Evolutionary conservation across 2,888 invertebrate genomes (phyloP).

Genomic region (Cantharis flavilabris): DNA sequence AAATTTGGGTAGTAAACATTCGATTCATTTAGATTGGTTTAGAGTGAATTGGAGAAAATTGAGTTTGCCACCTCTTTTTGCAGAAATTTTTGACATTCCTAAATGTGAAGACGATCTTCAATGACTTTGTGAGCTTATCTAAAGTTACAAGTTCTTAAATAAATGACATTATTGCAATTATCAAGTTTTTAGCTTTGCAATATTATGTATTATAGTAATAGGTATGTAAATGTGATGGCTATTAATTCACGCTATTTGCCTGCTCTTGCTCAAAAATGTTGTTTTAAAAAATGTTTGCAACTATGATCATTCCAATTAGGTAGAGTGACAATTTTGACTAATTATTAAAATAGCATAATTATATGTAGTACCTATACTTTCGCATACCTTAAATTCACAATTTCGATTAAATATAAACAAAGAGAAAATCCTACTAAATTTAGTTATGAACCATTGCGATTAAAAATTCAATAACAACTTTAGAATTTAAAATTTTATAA

Average conservation of each 20-base stretch:
- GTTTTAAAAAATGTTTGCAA: slow-evolving; percentile 3
- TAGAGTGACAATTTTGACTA: slow-evolving; percentile 2
- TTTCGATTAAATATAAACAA: background rate
- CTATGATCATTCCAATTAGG: background rate
- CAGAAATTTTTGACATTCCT: slow-evolving; percentile 97
- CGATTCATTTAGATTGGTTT: slow-evolving; percentile 87
- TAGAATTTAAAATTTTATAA: background rate
- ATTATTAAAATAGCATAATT: background rate
- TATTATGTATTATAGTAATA: slow-evolving; percentile 9
- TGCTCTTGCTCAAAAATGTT: slow-evolving; percentile 29
- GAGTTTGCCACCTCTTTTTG: slow-evolving; percentile 88
- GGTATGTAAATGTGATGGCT: slow-evolving; percentile 25
- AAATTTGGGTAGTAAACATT: slow-evolving; percentile 80
- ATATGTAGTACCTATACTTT: background rate
- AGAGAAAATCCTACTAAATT: background rate
- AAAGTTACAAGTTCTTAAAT: slow-evolving; percentile 1
- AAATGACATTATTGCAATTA: slow-evolving; percentile 8
- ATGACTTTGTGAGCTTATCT: slow-evolving; percentile 40
- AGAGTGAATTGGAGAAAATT: slow-evolving; percentile 85
- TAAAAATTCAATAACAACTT: background rate
- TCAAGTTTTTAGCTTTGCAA: slow-evolving; percentile 31
- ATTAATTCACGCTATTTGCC: slow-evolving; percentile 21
- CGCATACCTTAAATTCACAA: background rate
- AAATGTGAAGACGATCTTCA: slow-evolving; percentile 74
- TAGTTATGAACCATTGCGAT: background rate